Evolutionary conservation across 2,888 invertebrate genomes (phyloP), one percentile per base, ranked within the genome.

Genomic region (Ichneumon xanthorius): DNA sequence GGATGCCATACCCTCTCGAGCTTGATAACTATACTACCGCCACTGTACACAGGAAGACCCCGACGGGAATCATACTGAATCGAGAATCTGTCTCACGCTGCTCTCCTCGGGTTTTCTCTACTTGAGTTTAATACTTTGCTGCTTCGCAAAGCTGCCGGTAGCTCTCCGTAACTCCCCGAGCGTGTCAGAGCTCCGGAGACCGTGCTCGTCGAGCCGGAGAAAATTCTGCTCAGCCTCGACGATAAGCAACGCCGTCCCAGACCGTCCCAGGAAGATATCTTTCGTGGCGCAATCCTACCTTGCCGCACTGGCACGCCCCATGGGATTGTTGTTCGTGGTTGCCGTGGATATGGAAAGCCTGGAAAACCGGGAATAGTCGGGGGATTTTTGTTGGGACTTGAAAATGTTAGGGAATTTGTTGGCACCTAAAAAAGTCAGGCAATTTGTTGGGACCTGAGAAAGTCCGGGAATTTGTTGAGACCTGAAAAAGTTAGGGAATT

Each of bases 131-230:
- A 72, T 55, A 72, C 71, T 72, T 77, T 50, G 76, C 58, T 48
- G 76, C 55, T 63, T 63, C 65, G 26, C 40, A 58, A 9, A 14
- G 50, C 37, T 61, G 53, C 33, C 45, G 45, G 30, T 9, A 22
- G 68, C 71, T 30, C 37, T 22, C 30, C 48, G 81, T 78, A 76
- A 53, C 82, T 84, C 80, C 86, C 85, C 70, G 80, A 87, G 83
- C 87, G 86, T 87, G 82, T 87, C 86, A 68, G 78, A 63, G 65
- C 78, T 55, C 70, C 14, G 55, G 70, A 53, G 70, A 30, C 22
- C 73, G 85, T 85, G 86, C 79, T 87, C 87, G 84, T 79, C 86
- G 86, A 87, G 87, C 85, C 86, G 85, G 50, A 83, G 81, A 85
- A 72, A 86, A 83, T 78, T 61, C 75, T 71, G 50, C 65, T 19